phyloP scores from a whole-genome alignment of 2,797 vertebrate genomes.

The Rhinogobio ventralis region DNA sequence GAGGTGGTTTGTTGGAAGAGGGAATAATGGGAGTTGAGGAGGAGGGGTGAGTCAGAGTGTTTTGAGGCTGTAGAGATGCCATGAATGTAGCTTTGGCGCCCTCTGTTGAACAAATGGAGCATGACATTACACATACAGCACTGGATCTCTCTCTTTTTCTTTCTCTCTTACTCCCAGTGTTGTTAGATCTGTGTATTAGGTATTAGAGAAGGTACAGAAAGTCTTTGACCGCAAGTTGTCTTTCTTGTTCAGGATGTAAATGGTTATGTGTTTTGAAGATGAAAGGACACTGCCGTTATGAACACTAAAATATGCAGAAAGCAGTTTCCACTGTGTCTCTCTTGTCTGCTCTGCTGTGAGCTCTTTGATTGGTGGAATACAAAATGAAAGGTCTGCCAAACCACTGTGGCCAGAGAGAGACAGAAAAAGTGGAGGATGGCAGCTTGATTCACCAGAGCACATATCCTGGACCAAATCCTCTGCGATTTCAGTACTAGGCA shows the following conservation, averaged over 20 bases:
- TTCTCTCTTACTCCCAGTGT: not conserved
- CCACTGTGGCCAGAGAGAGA: constrained; percentile 56
- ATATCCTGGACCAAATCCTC: constrained; percentile 42
- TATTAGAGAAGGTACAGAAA: constrained; percentile 32
- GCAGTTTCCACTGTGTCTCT: constrained; percentile 1
- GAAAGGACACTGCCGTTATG: constrained; percentile 1
- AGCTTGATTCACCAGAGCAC: constrained; percentile 35
- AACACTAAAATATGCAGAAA: constrained; percentile 33
- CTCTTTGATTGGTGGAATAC: constrained; percentile 69
- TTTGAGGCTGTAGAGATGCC: not conserved
- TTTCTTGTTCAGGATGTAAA: constrained; percentile 31
- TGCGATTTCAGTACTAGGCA: constrained; percentile 23
- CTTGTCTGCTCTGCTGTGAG: constrained; percentile 10
- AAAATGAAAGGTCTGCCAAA: constrained; percentile 75
- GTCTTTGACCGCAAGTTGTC: constrained; percentile 23
- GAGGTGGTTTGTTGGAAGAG: constrained; percentile 25
- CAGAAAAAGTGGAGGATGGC: constrained; percentile 60
- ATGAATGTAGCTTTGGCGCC: constrained; percentile 66
- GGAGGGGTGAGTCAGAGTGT: constrained; percentile 42
- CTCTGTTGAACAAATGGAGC: constrained; percentile 67
- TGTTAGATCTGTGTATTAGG: constrained; percentile 19
- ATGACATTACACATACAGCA: not conserved
- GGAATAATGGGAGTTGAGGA: constrained; percentile 46
- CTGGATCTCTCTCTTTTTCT: not conserved
- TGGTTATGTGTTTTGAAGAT: constrained; percentile 31